Evolutionary conservation across 2,888 invertebrate genomes (phyloP).

Genomic region (Xestobium rufovillosum): DNA sequence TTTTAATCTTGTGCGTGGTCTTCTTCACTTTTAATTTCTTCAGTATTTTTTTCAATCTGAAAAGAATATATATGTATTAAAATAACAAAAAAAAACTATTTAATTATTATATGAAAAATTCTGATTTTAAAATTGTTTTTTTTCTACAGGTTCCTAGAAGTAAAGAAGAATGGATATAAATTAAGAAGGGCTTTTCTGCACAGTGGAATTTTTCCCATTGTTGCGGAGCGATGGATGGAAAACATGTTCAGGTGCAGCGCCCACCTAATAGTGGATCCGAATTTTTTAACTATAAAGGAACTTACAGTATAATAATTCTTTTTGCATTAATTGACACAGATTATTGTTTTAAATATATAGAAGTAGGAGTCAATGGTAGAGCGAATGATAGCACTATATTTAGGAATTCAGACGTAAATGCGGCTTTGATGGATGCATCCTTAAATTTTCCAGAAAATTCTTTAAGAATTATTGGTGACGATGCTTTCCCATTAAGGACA

Average conservation of each 20-base stretch:
- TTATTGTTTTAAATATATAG: slow-evolving; percentile 14
- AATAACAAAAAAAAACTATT: not conserved
- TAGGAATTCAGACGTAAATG: not conserved
- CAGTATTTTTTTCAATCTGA: not conserved
- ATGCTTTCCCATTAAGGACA: slow-evolving; percentile 1
- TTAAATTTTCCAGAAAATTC: not conserved
- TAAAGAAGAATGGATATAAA: not conserved
- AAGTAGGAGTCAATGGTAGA: slow-evolving; percentile 2
- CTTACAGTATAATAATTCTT: slow-evolving; percentile 3
- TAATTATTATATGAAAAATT: not conserved
- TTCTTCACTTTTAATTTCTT: not conserved
- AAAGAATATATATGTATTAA: not conserved
- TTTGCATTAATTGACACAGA: not conserved
- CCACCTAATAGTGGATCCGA: slow-evolving; percentile 6
- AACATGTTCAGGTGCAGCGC: not conserved
- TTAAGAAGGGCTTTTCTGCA: slow-evolving; percentile 1
- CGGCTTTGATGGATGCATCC: not conserved
- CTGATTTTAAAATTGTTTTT: not conserved
- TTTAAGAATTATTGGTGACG: slow-evolving; percentile 4
- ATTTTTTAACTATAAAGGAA: slow-evolving; percentile 7
- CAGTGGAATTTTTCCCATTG: slow-evolving; percentile 4
- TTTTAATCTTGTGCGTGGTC: not conserved
- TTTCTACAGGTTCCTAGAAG: too few species aligned
- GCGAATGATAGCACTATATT: too few species aligned
- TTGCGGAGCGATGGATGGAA: slow-evolving; percentile 2